Conservation (phyloP, 2,797 vertebrate genomes). For the Neomorphus geoffroyi region DNA sequence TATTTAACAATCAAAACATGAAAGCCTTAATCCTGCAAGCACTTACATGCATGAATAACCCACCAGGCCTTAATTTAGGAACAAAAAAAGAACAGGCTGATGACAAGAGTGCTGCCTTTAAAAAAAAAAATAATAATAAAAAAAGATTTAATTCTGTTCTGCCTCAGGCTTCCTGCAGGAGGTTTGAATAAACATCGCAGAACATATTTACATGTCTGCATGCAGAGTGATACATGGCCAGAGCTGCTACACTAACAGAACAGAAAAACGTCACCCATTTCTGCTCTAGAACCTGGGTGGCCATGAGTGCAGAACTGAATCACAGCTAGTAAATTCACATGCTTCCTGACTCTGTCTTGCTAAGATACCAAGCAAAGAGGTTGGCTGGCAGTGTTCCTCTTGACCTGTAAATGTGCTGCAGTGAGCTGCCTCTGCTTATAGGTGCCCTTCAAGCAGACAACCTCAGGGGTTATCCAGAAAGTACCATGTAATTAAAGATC, state of each 20-base stretch:
- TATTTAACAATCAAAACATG: slow-evolving; percentile 9
- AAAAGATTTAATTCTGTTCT: not conserved
- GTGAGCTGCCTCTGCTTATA: not conserved
- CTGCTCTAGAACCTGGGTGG: not conserved
- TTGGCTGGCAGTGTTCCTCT: rapidly evolving
- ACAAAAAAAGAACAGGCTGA: not conserved
- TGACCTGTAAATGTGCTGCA: not conserved
- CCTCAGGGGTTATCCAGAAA: not conserved
- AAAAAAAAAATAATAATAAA: not conserved
- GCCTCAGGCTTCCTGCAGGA: not conserved
- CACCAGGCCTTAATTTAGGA: not conserved
- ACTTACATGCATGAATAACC: slow-evolving; percentile 54
- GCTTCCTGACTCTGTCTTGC: not conserved
- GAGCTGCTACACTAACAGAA: not conserved
- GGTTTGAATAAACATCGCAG: not conserved
- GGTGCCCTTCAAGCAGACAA: not conserved
- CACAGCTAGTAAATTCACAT: not conserved
- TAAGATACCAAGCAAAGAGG: not conserved
- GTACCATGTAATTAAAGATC: not conserved
- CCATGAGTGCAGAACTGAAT: not conserved
- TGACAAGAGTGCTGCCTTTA: not conserved
- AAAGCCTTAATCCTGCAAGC: slow-evolving; percentile 31
- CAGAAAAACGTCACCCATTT: not conserved
- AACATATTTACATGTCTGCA: not conserved
- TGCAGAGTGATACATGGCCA: not conserved